phyloP scores from a whole-genome alignment of 2,797 vertebrate genomes.

The Lepilemur ruficaudatus region DNA sequence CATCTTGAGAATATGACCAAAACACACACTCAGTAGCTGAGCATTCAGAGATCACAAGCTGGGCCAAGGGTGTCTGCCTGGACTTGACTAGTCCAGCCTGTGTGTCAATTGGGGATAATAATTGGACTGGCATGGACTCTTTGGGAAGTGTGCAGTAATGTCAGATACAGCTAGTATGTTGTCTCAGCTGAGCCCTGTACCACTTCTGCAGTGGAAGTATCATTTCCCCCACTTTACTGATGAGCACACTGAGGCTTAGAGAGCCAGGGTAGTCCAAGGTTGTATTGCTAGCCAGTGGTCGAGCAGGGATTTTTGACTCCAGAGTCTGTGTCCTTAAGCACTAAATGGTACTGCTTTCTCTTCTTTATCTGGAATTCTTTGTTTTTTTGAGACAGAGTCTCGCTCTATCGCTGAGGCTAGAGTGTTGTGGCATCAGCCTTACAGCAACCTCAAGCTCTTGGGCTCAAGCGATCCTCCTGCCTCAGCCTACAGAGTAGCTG shows the following conservation, averaged over 20 bases:
- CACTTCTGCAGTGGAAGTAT: background rate
- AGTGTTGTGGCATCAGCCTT: too few relatives aligned
- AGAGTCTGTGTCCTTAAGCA: background rate
- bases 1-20: background rate
- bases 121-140: background rate
- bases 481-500: too few relatives aligned
- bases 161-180: background rate
- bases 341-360: background rate
- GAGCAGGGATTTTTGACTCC: background rate
- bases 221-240: background rate
- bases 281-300: background rate
- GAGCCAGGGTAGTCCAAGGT: background rate
- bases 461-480: too few relatives aligned
- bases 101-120: background rate
- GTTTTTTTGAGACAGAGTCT: background rate
- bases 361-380: background rate
- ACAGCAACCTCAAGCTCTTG: too few relatives aligned
- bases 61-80: background rate
- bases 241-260: background rate
- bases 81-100: background rate
- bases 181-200: background rate
- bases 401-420: too few relatives aligned
- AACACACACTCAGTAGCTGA: background rate
- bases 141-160: background rate
- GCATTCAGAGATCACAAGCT: background rate